Conservation (phyloP, 2,797 vertebrate species). For the Clarias platycephalus region DNA sequence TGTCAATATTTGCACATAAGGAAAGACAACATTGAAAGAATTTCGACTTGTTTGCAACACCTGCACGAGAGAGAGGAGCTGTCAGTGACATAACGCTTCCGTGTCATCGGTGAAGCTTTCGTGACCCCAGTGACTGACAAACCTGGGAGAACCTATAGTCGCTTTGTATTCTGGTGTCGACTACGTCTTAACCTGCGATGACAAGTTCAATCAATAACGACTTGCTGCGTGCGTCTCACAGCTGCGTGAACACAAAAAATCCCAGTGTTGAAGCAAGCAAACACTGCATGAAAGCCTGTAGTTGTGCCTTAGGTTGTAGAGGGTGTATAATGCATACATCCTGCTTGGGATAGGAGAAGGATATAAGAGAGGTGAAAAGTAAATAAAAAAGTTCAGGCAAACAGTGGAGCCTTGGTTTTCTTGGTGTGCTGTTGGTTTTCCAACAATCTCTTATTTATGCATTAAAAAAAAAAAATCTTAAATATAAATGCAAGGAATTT, state of each 20-base stretch:
- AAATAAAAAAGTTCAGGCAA: conserved; percentile 34
- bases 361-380: not conserved
- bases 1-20: conserved; percentile 15
- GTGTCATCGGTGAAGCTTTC: conserved; percentile 10
- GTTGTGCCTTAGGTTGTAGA: not conserved
- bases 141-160: not conserved
- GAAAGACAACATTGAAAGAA: conserved; percentile 5
- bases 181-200: conserved; percentile 15
- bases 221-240: conserved; percentile 15
- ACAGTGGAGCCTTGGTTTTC: conserved; percentile 52
- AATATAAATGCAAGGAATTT: not conserved
- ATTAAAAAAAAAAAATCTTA: not conserved
- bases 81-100: conserved; percentile 15
- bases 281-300: conserved; percentile 11
- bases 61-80: conserved; percentile 21
- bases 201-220: conserved; percentile 18
- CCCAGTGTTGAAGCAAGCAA: conserved; percentile 2
- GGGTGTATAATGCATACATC: not conserved
- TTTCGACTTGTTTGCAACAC: conserved; percentile 22
- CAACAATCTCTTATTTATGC: not conserved
- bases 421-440: conserved; percentile 55
- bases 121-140: not conserved
- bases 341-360: not conserved
- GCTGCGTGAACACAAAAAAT: conserved; percentile 27
- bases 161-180: not conserved